Percentiles rank a stretch among this genome's conserved stretches.
These are phyloP conservation scores for Glaucomys volans DNA, from an alignment of 2,113 vertebrate genomes.

Conservation along the genomic window DNA sequence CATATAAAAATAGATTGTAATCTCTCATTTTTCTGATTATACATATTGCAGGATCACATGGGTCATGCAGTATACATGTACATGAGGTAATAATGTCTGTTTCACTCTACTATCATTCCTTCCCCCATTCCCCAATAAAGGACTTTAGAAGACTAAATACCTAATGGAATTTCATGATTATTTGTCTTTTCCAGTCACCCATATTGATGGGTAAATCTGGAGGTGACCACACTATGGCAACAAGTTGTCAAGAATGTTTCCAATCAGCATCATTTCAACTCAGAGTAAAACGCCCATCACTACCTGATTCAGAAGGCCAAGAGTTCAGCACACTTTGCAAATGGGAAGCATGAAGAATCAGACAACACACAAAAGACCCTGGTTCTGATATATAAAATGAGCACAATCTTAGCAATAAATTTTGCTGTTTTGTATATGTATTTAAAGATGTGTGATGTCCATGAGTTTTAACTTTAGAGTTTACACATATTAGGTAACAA, in stretches of 20 bases:
- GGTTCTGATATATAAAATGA: background rate
- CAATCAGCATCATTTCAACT: background rate
- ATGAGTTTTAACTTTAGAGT: slow-evolving; percentile 13
- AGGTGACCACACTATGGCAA: background rate
- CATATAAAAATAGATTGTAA: too few relatives aligned
- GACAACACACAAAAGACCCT: background rate
- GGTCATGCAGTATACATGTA: too few relatives aligned
- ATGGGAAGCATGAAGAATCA: background rate
- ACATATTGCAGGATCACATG: too few relatives aligned
- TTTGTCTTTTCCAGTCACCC: background rate
- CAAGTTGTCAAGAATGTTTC: background rate
- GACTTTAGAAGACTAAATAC: background rate
- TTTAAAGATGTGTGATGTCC: background rate
- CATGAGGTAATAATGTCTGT: too few relatives aligned
- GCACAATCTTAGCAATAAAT: background rate
- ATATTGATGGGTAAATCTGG: background rate
- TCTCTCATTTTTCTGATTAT: too few relatives aligned
- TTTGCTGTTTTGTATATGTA: background rate
- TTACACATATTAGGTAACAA: too few relatives aligned
- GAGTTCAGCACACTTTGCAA: too few relatives aligned
- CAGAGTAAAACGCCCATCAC: too few relatives aligned
- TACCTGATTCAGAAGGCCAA: background rate
- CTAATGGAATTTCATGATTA: background rate
- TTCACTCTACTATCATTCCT: too few relatives aligned
- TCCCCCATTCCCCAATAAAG: background rate